phyloP scores from a whole-genome alignment of 2,888 invertebrate genomes.

The Drosophila gaucha region DNA sequence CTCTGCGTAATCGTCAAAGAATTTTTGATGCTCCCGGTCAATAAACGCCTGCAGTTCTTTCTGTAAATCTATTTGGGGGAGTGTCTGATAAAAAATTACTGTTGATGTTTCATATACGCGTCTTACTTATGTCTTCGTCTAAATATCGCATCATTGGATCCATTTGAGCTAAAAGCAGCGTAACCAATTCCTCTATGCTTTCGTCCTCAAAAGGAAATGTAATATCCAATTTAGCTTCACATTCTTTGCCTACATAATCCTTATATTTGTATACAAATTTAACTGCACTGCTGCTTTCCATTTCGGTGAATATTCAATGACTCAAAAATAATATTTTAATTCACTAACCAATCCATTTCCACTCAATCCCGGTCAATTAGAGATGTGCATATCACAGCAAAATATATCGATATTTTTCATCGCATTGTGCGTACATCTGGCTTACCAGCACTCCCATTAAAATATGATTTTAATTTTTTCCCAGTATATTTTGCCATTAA shows the following conservation, averaged over 20 bases:
- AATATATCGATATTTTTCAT: neutral
- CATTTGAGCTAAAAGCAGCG: slow-evolving; percentile 80
- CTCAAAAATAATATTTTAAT: neutral
- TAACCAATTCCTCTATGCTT: slow-evolving; percentile 80
- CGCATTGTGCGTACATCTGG: neutral
- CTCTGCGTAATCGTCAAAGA: slow-evolving; percentile 88
- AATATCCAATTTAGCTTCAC: slow-evolving; percentile 64
- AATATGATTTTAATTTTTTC: too few species aligned
- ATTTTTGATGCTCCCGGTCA: slow-evolving; percentile 88
- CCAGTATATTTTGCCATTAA: too few species aligned
- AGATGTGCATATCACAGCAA: slow-evolving; percentile 2
- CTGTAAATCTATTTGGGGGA: slow-evolving; percentile 65
- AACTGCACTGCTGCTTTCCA: slow-evolving; percentile 57
- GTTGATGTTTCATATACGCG: neutral
- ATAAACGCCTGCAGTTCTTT: slow-evolving; percentile 87
- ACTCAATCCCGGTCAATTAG: slow-evolving; percentile 17
- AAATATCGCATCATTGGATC: slow-evolving; percentile 83
- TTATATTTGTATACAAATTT: slow-evolving; percentile 81
- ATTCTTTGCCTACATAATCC: slow-evolving; percentile 73
- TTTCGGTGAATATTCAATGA: slow-evolving; percentile 15
- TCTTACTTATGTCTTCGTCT: slow-evolving; percentile 80
- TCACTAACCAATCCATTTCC: slow-evolving; percentile 5
- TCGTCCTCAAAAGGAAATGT: slow-evolving; percentile 77
- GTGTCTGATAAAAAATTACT: neutral
- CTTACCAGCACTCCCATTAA: too few species aligned